Evolutionary conservation across 2,888 invertebrate species (phyloP), one percentile per base, ranked within the genome.

Genomic region (Andrena bicolor): DNA sequence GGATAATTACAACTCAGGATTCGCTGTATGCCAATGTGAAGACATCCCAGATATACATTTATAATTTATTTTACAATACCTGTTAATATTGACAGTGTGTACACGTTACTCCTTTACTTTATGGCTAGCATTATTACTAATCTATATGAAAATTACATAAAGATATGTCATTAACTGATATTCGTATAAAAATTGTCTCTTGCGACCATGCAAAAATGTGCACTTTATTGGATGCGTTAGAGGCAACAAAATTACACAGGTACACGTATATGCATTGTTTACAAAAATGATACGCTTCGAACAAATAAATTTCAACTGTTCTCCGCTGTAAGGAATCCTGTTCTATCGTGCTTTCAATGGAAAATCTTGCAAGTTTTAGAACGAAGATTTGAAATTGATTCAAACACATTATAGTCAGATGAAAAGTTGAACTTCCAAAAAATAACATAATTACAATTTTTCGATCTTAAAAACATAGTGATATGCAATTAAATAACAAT

Each of bases 1-100:
- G 60, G 53, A 28, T 48, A 48, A 49, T 35, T 75, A 28, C 53
- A 73, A 53, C 10, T 28, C 1, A 30, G 64, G 72, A 65, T 76
- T 75, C 20, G 30, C 13, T 70, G 32, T 53, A 53, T 32, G 35
- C 32, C 23, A 81, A 63, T 64, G 53, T 16, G 41, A 35, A n/a
- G 69, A 70, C 48, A 63, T 69, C 73, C 66, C 64, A 70, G 77
- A 70, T 80, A 79, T 80, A 83, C 78, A 69, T 71, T 81, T 85
- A 73, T 66, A 71, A 73, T 88, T 88, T 81, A 88, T 86, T 83
- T 79, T 71, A 76, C 69, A 79, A 77, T 87, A 88, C 74, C 76
- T 66, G 71, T 48, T 74, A 84, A 78, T 87, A 88, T 88, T 80
- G 83, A 86, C 86, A 84, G 84, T 82, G 80, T 84, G 86, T 85